A percentile compares a stretch with the other conserved stretches of the same genome.
Evolutionary conservation across 2,888 invertebrate genomes (phyloP).

Genomic region (Endotricha flammealis): DNA sequence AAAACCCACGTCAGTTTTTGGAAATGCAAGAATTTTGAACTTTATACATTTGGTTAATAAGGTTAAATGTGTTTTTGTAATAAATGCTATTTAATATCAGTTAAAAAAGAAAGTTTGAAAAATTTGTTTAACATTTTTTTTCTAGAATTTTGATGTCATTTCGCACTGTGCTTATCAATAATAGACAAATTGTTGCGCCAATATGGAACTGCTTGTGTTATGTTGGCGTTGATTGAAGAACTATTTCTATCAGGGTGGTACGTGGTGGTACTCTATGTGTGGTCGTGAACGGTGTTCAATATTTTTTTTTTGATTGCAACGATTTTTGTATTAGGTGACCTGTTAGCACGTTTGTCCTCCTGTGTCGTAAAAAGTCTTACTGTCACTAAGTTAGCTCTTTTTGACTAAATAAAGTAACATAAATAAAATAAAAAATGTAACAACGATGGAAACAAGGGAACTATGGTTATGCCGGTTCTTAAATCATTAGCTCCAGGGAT

Average conservation of each 20-base stretch:
- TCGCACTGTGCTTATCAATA: slow-evolving; percentile 13
- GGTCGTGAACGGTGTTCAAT: no score
- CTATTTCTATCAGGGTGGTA: slow-evolving; percentile 13
- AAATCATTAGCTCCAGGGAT: no score
- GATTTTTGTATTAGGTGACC: no score
- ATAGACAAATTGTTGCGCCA: slow-evolving; percentile 11
- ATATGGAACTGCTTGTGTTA: slow-evolving; percentile 10
- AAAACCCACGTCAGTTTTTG: slow-evolving; percentile 33
- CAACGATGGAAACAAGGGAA: no score
- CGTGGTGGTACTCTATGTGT: slow-evolving; percentile 10
- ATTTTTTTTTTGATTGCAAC: no score
- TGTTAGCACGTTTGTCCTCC: no score
- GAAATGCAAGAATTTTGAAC: slow-evolving; percentile 26
- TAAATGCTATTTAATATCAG: neutral
- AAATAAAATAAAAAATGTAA: no score
- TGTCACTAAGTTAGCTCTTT: no score
- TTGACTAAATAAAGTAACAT: no score
- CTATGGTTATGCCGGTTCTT: no score
- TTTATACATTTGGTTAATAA: slow-evolving; percentile 22
- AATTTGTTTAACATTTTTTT: slow-evolving; percentile 10
- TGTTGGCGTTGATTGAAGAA: slow-evolving; percentile 7
- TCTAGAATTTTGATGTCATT: slow-evolving; percentile 9
- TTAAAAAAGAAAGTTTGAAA: slow-evolving; percentile 6
- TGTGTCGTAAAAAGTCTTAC: no score
- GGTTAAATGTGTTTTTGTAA: neutral